Evolutionary conservation across 2,888 invertebrate species (phyloP).

Genomic region (Matsumyia berberina): DNA sequence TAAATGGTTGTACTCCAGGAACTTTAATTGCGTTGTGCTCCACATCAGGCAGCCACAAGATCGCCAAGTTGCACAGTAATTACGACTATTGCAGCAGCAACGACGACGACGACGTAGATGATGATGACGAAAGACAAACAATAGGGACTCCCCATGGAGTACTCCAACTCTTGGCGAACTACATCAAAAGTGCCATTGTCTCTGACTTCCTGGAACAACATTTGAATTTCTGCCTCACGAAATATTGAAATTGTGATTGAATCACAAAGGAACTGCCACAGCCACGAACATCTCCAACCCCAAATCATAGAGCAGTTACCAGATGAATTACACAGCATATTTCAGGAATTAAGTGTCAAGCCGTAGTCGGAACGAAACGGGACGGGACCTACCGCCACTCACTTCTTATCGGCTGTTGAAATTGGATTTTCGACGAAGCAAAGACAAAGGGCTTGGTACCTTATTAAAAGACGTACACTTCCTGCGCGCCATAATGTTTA

Average conservation of each 20-base stretch:
- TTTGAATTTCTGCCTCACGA: conserved; percentile 74
- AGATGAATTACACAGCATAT: conserved; percentile 64
- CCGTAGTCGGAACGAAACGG: conserved; percentile 7
- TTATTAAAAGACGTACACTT: conserved; percentile 72
- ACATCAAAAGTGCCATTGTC: conserved; percentile 62
- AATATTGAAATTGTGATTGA: conserved; percentile 74
- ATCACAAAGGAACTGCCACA: conserved; percentile 51
- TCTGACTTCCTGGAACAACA: conserved; percentile 71
- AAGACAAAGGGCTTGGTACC: conserved; percentile 62
- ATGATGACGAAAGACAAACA: conserved; percentile 54
- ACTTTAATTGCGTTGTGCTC: conserved; percentile 55
- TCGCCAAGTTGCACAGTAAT: conserved; percentile 45
- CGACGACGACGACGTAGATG: conserved; percentile 15
- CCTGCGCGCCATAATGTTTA: conserved; percentile 62
- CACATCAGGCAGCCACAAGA: conserved; percentile 28
- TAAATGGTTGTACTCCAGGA: conserved; percentile 35
- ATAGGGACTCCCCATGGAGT: conserved; percentile 57
- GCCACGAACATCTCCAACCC: not conserved
- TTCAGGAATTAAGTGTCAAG: conserved; percentile 70
- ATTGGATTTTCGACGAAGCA: conserved; percentile 53
- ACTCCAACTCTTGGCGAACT: conserved; percentile 5
- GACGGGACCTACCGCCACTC: conserved; percentile 2
- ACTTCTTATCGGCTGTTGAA: conserved; percentile 60
- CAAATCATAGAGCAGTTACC: conserved; percentile 42
- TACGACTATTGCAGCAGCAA: conserved; percentile 48